A percentile compares a stretch with the other conserved stretches of the same genome.
These are phyloP conservation scores for Axis porcinus DNA, from an alignment of 2,113 vertebrate species.

Conservation along the genomic window DNA sequence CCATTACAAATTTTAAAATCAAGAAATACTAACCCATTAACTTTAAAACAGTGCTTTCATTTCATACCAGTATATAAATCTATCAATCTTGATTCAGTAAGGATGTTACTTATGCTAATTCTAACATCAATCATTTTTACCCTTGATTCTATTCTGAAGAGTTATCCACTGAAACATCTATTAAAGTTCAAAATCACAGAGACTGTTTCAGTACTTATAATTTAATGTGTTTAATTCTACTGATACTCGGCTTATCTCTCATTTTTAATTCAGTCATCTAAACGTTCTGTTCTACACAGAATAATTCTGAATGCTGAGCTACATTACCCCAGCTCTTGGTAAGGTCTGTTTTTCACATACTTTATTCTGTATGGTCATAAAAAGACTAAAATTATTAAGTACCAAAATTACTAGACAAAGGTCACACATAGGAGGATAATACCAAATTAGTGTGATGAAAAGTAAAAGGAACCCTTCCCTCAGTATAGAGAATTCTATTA, in stretches of 20 bases:
- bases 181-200: not conserved
- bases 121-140: not conserved
- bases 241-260: not conserved
- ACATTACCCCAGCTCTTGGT: not conserved
- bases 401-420: constrained; percentile 9
- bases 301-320: constrained; percentile 15
- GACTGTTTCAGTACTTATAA: not conserved
- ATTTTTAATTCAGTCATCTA: constrained; percentile 5
- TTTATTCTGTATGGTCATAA: not conserved
- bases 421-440: not conserved
- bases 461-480: not conserved
- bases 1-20: constrained; percentile 25
- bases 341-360: constrained; percentile 8
- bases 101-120: not conserved
- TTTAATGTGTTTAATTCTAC: not conserved
- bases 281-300: not conserved
- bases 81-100: not conserved
- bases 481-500: not conserved
- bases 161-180: not conserved
- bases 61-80: not conserved
- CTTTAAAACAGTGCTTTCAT: constrained; percentile 9
- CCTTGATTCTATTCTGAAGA: not conserved
- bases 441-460: not conserved
- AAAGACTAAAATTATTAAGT: constrained; percentile 2
- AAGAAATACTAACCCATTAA: not conserved